Evolutionary conservation across 1,140 invertebrate genomes (phyloP), one percentile per base, ranked within the genome.

Genomic region (Cydia splendana): DNA sequence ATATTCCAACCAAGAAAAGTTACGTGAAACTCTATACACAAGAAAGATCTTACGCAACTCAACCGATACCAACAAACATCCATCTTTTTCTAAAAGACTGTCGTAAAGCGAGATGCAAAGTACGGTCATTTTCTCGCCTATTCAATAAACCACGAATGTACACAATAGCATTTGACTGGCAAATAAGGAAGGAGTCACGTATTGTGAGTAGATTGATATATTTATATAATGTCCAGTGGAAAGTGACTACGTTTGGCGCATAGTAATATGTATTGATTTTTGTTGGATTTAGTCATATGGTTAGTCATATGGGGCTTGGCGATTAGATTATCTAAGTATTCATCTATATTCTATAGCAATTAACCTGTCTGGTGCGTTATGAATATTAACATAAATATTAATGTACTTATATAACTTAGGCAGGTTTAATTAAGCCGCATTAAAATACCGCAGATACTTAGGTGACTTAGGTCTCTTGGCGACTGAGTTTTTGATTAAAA

Each of bases 111-210:
- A 18, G 51, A 53, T 18, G 51, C 51, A 53, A 53, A 53, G 45
- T 48, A 18, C 51, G 51, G 51, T 53, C n/a, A 53, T 53, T 53
- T 62, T 24, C 57, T 62, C 57, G 9, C 20, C 2, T 38, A 71
- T 71, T 38, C 34, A 71, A 71, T 71, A 71, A 9, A 45, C 67
- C 7, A 45, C 67, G 12, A 18, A 71, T 38, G n/a, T 18, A 38
- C 34, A 71, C 67, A 71, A 71, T 71, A 71, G 67, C 57, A 20
- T 42, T 71, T 38, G 67, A 42, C 13, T 9, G 38, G 3, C 67
- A 10, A 71, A 71, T 71, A 71, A 71, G 67, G 67, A 71, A 71
- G 67, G 20, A n/a, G 67, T 42, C 67, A 71, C 67, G 67, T 71
- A 71, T 38, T 71, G 67, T 71, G 2, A 38, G 15, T 18, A 71